Evolutionary conservation across 2,797 vertebrate species (phyloP).

Genomic region (Pithecia hirsuta): DNA sequence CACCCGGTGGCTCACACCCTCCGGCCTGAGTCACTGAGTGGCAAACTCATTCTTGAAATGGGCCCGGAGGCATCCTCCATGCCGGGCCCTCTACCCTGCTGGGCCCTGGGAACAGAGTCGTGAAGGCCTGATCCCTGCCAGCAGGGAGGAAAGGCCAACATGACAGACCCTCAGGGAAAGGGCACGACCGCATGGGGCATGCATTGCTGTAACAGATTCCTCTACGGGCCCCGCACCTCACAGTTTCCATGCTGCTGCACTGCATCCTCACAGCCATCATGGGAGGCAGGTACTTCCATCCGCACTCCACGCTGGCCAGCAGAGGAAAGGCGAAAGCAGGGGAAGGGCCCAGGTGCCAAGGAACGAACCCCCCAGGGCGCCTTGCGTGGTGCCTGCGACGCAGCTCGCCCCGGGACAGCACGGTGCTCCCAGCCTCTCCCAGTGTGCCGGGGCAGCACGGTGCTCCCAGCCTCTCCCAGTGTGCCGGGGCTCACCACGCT

Average conservation of each 20-base stretch:
- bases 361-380: fast-evolving
- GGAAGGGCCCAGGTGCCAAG: too few species aligned
- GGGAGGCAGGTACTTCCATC: fast-evolving
- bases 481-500: not conserved
- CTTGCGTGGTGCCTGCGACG: fast-evolving
- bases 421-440: too few species aligned
- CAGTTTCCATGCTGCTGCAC: fast-evolving
- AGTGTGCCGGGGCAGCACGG: too few species aligned
- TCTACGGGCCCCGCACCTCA: fast-evolving
- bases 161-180: not conserved
- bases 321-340: fast-evolving
- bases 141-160: not conserved
- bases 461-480: too few species aligned
- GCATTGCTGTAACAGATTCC: fast-evolving
- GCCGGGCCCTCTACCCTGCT: fast-evolving
- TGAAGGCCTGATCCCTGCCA: not conserved
- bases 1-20: fast-evolving
- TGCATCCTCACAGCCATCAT: not conserved
- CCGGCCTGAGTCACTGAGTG: fast-evolving
- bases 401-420: too few species aligned
- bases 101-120: not conserved
- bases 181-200: fast-evolving
- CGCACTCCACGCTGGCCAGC: fast-evolving
- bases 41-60: not conserved
- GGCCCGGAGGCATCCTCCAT: not conserved